These are phyloP conservation scores for Diglossa brunneiventris DNA, from an alignment of 2,113 vertebrate genomes.

Conservation along the genomic window DNA sequence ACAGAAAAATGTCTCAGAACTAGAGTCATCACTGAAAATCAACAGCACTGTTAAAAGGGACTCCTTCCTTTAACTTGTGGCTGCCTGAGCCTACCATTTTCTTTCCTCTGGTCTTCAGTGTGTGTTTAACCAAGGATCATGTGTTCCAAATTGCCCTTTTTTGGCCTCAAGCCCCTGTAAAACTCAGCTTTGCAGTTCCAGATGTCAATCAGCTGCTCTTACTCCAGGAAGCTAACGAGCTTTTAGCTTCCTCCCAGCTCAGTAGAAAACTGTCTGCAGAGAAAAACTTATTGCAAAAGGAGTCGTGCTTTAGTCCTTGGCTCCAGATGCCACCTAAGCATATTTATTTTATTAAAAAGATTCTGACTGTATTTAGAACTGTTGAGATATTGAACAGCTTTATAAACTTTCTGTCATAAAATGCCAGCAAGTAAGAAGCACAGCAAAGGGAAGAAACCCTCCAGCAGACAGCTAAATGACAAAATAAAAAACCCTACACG, in stretches of 20 bases:
- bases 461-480: background rate
- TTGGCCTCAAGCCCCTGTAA: background rate
- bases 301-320: background rate
- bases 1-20: background rate
- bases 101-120: background rate
- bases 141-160: conserved; percentile 1
- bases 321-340: background rate
- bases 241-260: conserved; percentile 30
- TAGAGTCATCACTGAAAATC: background rate
- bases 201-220: conserved; percentile 29
- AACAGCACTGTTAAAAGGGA: background rate
- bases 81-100: background rate
- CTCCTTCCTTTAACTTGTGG: background rate
- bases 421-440: background rate
- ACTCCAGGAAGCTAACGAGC: background rate
- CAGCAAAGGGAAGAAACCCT: background rate
- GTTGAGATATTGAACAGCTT: background rate
- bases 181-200: conserved; percentile 11
- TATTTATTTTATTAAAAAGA: background rate
- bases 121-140: background rate
- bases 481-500: background rate
- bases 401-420: background rate
- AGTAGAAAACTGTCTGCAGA: background rate
- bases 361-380: background rate
- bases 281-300: background rate